Evolutionary conservation across 2,888 invertebrate genomes (phyloP).

Genomic region (Mesorhabditis belari): DNA sequence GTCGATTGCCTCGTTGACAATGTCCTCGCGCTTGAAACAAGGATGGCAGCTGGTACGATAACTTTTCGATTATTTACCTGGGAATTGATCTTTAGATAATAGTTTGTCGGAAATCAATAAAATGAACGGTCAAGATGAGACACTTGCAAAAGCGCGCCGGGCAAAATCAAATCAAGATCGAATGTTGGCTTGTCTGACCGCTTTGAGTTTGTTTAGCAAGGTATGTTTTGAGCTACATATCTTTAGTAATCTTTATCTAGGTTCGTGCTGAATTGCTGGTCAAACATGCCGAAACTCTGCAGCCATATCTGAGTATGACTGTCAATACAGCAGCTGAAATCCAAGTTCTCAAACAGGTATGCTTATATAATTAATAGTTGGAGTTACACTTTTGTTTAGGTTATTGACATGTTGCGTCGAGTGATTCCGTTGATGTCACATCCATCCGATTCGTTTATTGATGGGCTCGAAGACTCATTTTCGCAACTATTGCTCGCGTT

Average conservation of each 20-base stretch:
- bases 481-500: constrained; percentile 6
- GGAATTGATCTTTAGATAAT: too few species aligned
- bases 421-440: constrained; percentile 96
- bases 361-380: not conserved
- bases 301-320: constrained; percentile 57
- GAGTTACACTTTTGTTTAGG: constrained; percentile 29
- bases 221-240: constrained; percentile 8
- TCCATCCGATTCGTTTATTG: constrained; percentile 89
- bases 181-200: constrained; percentile 85
- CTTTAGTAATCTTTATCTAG: too few species aligned
- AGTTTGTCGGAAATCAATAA: too few species aligned
- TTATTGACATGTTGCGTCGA: constrained; percentile 71
- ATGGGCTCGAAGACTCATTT: constrained; percentile 60
- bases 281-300: constrained; percentile 64
- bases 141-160: constrained; percentile 8
- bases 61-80: not conserved
- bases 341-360: constrained; percentile 24
- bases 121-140: not conserved
- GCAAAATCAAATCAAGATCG: constrained; percentile 64
- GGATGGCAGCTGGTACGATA: constrained; percentile 5
- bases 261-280: constrained; percentile 75
- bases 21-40: constrained; percentile 76
- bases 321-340: constrained; percentile 30
- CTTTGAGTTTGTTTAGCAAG: constrained; percentile 80
- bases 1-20: constrained; percentile 95